These are phyloP conservation scores for Scaptomyza tumidula DNA, from an alignment of 2,888 invertebrate genomes.

Conservation along the genomic window DNA sequence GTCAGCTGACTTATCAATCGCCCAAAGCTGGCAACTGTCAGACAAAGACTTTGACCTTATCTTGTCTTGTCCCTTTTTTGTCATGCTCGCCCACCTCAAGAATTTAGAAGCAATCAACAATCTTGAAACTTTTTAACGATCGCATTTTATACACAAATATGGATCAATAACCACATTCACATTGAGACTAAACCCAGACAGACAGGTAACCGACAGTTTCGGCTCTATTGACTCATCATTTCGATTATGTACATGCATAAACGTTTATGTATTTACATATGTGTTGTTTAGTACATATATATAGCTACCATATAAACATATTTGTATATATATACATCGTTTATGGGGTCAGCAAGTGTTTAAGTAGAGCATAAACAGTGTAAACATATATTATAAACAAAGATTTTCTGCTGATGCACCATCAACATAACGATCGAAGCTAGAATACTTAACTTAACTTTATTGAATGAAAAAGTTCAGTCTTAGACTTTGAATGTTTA, in stretches of 20 bases:
- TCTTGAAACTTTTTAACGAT: neutral
- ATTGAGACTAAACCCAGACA: neutral
- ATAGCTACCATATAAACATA: neutral
- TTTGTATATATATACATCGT: neutral
- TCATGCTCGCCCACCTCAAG: neutral
- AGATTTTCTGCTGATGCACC: constrained; percentile 11
- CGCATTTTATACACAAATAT: neutral
- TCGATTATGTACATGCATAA: neutral
- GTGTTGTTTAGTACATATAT: neutral
- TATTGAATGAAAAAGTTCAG: too few species aligned
- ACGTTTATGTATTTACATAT: neutral
- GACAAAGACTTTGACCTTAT: constrained; percentile 25
- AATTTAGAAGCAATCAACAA: neutral
- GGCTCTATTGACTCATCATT: constrained; percentile 9
- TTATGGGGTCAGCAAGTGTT: constrained; percentile 21
- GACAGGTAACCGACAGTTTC: constrained; percentile 5
- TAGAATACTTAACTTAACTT: too few species aligned
- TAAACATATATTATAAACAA: neutral
- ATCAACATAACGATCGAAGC: too few species aligned
- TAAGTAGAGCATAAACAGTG: constrained; percentile 7
- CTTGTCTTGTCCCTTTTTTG: constrained; percentile 17
- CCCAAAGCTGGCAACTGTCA: constrained; percentile 15
- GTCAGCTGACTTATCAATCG: constrained; percentile 37
- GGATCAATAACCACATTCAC: neutral
- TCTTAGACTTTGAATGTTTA: too few species aligned